phyloP scores from a whole-genome alignment of 2,113 vertebrate genomes.

The Cebidichthys violaceus region DNA sequence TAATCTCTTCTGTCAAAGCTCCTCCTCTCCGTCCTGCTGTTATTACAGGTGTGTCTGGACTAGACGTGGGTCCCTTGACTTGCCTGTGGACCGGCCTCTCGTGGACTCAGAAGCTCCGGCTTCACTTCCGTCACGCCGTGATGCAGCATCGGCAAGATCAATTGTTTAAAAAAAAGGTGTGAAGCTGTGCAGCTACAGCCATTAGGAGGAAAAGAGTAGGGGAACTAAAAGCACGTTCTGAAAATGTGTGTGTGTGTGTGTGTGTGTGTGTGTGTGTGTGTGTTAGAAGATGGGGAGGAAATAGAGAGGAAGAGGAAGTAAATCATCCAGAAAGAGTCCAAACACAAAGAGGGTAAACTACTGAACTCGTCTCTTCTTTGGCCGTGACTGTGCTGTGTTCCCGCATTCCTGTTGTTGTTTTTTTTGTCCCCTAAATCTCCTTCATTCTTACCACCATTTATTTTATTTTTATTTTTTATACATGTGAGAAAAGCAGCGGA shows the following conservation, averaged over 20 bases:
- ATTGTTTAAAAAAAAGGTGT: neutral
- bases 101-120: rapidly evolving
- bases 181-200: neutral
- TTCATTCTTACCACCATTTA: slow-evolving; percentile 39
- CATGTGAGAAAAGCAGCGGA: slow-evolving; percentile 35
- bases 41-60: neutral
- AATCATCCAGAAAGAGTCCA: slow-evolving; percentile 24
- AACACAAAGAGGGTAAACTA: slow-evolving; percentile 19
- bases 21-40: neutral
- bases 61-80: neutral
- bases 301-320: slow-evolving; percentile 10
- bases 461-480: too few relatives aligned
- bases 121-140: neutral
- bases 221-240: neutral
- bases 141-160: slow-evolving; percentile 1
- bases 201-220: slow-evolving; percentile 8
- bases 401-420: neutral
- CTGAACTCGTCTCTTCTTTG: neutral
- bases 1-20: neutral
- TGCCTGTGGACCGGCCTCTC: neutral
- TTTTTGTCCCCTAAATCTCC: slow-evolving; percentile 57
- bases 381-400: neutral
- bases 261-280: neutral
- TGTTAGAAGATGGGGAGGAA: neutral
- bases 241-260: neutral